phyloP scores from a whole-genome alignment of 2,797 vertebrate species.

The Calcarius lapponicus region DNA sequence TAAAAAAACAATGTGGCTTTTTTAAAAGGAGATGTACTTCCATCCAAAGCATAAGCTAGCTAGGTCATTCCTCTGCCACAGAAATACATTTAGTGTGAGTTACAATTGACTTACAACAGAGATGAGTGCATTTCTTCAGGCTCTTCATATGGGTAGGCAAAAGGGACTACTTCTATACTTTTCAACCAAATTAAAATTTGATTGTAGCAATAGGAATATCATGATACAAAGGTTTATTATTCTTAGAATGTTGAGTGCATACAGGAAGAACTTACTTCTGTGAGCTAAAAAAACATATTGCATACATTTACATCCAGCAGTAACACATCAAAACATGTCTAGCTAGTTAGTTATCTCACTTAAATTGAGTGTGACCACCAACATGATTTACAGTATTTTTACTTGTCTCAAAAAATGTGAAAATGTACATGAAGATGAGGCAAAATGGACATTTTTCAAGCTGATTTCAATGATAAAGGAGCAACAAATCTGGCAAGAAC shows the following conservation, averaged over 20 bases:
- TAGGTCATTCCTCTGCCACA: not conserved
- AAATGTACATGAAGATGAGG: not conserved
- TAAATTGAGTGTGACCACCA: not conserved
- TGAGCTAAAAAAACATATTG: not conserved
- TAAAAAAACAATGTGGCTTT: not conserved
- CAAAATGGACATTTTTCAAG: not conserved
- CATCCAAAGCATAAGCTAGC: not conserved
- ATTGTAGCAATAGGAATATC: not conserved
- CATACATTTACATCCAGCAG: not conserved
- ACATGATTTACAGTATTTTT: not conserved
- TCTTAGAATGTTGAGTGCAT: not conserved
- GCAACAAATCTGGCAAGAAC: not conserved
- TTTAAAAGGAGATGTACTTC: not conserved
- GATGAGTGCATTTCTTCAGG: not conserved
- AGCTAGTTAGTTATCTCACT: not conserved
- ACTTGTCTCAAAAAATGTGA: not conserved
- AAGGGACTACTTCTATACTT: not conserved
- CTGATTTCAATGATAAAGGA: not conserved
- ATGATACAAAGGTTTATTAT: not conserved
- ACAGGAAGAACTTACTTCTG: not conserved
- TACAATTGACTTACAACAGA: constrained; percentile 2
- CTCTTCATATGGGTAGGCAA: constrained; percentile 2
- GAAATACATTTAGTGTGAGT: not conserved
- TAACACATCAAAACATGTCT: not conserved
- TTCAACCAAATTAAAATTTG: not conserved